Evolutionary conservation across 2,888 invertebrate genomes (phyloP), one percentile per base, ranked within the genome.

Genomic region (Apamea sordens): DNA sequence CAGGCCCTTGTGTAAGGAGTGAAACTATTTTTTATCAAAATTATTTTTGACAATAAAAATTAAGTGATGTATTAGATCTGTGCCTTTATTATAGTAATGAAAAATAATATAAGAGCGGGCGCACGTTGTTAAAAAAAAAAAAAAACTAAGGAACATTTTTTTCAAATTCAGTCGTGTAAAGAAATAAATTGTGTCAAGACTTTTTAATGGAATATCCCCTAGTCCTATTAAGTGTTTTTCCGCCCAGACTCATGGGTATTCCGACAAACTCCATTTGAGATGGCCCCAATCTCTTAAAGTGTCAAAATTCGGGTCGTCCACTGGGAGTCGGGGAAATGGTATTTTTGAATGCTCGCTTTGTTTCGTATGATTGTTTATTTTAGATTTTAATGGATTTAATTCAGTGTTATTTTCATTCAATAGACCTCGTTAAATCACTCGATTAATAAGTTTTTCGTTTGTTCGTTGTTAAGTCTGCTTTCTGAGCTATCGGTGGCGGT

Each of bases 61-160:
- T 6, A 68, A 56, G 68, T 82, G 67, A 80, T 86, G 28, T 74
- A 68, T 63, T 70, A 75, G 81, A 89, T 83, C 81, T 85, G 83
- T 83, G 69, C 56, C 75, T 83, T 77, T 85, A 44, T 28, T 11
- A 28, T 36, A n/a, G n/a, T n/a, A 24, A 24, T 74, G 36, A 53
- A 13, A 50, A 59, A 41, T 21, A 41, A 50, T 15, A 18, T 47
- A 36, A 53, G 13, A 59, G 41, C 18, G 10, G 44, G 53, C 63
- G 21, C 36, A 65, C 44, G 63, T 53, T 50, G n/a, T 59, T n/a
- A 53, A 44, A 32, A 41, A 15, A 56, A 71, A 41, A 41, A 15
- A 21, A 21, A 7, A 73, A 15, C 13, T 21, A 21, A 11, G 3
- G 32, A 32, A 32, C 3, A 41, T 28, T 4, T 50, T 21, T n/a